phyloP scores from a whole-genome alignment of 2,797 vertebrate genomes.

The Pseudochirops cupreus region DNA sequence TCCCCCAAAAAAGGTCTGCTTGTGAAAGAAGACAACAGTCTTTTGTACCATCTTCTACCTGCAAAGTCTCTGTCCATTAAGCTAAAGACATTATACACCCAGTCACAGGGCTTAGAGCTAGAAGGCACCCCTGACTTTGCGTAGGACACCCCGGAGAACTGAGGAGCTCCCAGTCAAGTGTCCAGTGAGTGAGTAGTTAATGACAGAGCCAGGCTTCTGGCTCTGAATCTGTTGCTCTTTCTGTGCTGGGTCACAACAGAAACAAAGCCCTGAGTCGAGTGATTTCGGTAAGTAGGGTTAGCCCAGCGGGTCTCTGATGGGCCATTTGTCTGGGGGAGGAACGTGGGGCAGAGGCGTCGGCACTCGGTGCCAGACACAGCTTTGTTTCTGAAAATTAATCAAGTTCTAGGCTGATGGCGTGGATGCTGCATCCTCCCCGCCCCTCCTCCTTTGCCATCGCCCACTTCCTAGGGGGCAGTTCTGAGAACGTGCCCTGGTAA shows the following conservation, averaged over 20 bases:
- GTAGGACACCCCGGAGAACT: background rate
- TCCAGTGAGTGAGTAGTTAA: background rate
- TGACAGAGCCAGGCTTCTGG: background rate
- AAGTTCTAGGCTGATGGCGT: background rate
- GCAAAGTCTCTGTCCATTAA: slow-evolving; percentile 32
- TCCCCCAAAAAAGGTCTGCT: slow-evolving; percentile 37
- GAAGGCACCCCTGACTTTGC: background rate
- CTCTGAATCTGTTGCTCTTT: background rate
- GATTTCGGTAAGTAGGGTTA: background rate
- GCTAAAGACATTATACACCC: background rate
- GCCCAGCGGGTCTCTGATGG: background rate
- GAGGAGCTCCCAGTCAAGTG: background rate
- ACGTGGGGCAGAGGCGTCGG: background rate
- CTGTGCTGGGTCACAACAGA: background rate
- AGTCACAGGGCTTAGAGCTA: background rate
- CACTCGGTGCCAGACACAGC: background rate
- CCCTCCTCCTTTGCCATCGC: no score
- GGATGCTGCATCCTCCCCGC: background rate
- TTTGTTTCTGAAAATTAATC: background rate
- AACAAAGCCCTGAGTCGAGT: background rate
- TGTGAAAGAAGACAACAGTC: slow-evolving; percentile 31
- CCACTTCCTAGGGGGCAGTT: background rate
- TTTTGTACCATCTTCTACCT: background rate
- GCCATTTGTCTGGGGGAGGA: background rate
- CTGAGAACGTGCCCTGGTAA: background rate